A percentile compares a stretch with the other conserved stretches of the same genome.
phyloP scores from a whole-genome alignment of 2,888 invertebrate genomes.

The Anthophora plumipes region DNA sequence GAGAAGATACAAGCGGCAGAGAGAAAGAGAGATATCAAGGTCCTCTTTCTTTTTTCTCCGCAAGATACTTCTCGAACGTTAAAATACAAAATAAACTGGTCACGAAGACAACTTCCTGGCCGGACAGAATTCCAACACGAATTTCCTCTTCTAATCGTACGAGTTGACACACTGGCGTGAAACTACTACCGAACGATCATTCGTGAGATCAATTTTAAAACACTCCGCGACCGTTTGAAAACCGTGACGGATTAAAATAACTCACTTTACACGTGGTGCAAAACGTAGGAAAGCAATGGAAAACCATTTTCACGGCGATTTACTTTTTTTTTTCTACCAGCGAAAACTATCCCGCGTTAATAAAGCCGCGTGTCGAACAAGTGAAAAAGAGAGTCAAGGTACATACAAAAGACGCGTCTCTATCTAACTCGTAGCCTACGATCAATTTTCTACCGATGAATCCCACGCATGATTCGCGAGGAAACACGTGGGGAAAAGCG shows the following conservation, averaged over 20 bases:
- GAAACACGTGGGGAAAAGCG: neutral
- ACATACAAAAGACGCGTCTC: neutral
- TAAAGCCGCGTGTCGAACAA: neutral
- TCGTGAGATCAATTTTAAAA: no score
- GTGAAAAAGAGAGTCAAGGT: no score
- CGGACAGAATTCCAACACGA: constrained; percentile 4
- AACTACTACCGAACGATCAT: no score
- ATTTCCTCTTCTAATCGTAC: neutral
- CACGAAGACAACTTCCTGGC: constrained; percentile 14
- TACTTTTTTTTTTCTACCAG: no score
- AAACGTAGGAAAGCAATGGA: neutral
- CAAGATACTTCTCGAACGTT: neutral
- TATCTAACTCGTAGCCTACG: neutral
- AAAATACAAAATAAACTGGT: constrained; percentile 19
- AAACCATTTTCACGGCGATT: neutral
- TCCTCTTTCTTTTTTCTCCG: no score
- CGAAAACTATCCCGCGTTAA: no score
- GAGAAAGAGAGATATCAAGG: constrained; percentile 12
- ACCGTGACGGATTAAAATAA: constrained; percentile 14
- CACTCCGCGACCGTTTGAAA: neutral
- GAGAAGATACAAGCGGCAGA: neutral
- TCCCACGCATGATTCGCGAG: neutral
- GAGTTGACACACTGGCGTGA: no score
- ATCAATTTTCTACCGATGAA: neutral
- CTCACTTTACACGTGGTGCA: neutral